These are phyloP conservation scores for Tachina fera DNA, from an alignment of 2,888 invertebrate species.

Conservation along the genomic window DNA sequence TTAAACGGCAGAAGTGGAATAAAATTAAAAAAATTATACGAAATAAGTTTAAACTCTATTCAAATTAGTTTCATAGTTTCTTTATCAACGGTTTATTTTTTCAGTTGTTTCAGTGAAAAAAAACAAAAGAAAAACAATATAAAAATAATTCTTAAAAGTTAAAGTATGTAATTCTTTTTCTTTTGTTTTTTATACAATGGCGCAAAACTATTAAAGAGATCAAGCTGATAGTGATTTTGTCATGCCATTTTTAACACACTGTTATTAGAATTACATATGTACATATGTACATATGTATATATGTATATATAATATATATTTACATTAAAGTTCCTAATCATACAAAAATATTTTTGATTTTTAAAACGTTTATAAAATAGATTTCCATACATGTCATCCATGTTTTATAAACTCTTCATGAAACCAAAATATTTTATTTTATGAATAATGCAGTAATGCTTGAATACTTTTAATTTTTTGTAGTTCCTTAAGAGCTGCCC, in stretches of 20 bases:
- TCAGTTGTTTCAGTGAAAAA: constrained; percentile 25
- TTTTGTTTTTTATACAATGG: not conserved
- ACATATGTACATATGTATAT: too few species aligned
- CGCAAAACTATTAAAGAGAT: not conserved
- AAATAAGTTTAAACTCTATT: constrained; percentile 38
- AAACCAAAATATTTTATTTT: too few species aligned
- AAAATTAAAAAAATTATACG: constrained; percentile 10
- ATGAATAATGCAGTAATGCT: too few species aligned
- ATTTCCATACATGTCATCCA: too few species aligned
- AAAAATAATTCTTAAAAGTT: constrained; percentile 40
- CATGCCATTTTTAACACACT: not conserved
- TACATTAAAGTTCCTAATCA: too few species aligned
- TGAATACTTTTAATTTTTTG: too few species aligned
- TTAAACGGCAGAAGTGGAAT: constrained; percentile 13
- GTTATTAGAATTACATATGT: too few species aligned
- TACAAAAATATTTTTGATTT: too few species aligned
- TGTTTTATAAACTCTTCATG: too few species aligned
- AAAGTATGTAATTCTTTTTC: constrained; percentile 11
- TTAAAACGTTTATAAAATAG: too few species aligned
- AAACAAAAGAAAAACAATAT: not conserved
- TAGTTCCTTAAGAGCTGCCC: too few species aligned
- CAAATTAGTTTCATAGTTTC: constrained; percentile 50
- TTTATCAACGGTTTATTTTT: constrained; percentile 45
- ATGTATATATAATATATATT: too few species aligned
- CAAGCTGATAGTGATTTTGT: not conserved